Conservation (phyloP, 2,888 invertebrate species). For the Polyploca ridens region DNA sequence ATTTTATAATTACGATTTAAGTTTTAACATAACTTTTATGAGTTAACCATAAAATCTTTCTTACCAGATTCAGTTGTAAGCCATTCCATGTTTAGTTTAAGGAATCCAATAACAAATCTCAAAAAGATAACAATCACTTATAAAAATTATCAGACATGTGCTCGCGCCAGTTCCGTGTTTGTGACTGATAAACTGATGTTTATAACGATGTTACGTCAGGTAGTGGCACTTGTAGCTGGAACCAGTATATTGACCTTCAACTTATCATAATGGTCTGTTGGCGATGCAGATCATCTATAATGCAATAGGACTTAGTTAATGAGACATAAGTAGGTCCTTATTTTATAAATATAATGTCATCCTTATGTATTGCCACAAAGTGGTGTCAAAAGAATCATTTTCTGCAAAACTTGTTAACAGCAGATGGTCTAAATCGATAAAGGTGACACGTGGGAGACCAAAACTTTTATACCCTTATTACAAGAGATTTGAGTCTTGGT, state of each 20-base stretch:
- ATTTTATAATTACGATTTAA: too few relatives aligned
- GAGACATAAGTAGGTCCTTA: too few relatives aligned
- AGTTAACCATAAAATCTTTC: slow-evolving; percentile 14
- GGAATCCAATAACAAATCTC: neutral
- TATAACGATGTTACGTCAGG: too few relatives aligned
- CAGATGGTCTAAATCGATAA: slow-evolving; percentile 15
- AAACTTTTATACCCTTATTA: slow-evolving; percentile 17
- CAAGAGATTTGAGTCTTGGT: slow-evolving; percentile 10
- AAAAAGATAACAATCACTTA: neutral
- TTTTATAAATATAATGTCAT: neutral
- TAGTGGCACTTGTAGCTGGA: neutral
- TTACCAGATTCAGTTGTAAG: slow-evolving; percentile 55
- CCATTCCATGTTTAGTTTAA: slow-evolving; percentile 55
- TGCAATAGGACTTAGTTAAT: too few relatives aligned
- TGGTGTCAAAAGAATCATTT: neutral
- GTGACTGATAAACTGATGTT: slow-evolving; percentile 25
- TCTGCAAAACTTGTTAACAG: neutral
- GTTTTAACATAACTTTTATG: too few relatives aligned
- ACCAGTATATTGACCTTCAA: slow-evolving; percentile 17
- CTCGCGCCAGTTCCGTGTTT: slow-evolving; percentile 25
- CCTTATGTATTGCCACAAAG: neutral
- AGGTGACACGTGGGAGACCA: slow-evolving; percentile 12
- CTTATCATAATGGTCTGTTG: neutral
- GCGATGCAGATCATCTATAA: neutral
- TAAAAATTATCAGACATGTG: slow-evolving; percentile 30